Evolutionary conservation across 1,140 invertebrate genomes (phyloP).

Genomic region (Caenorhabditis brenneri): DNA sequence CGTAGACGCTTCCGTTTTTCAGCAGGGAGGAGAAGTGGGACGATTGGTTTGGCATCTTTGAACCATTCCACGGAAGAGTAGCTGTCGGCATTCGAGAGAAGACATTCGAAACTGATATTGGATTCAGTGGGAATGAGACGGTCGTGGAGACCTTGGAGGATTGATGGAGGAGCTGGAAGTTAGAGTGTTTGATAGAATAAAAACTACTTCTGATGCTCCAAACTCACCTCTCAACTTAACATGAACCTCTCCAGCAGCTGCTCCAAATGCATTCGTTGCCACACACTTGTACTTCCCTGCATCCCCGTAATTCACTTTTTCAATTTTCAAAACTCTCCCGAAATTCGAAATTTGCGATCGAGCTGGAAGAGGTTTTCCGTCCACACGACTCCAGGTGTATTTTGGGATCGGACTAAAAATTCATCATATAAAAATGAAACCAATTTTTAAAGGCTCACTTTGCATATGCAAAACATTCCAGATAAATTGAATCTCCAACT

Average conservation of each 20-base stretch:
- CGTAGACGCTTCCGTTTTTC: slow-evolving; percentile 44
- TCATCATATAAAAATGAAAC: background rate
- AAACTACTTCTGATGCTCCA: background rate
- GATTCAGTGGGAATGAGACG: slow-evolving; percentile 45
- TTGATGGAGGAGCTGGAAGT: slow-evolving; percentile 46
- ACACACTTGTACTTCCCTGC: slow-evolving; percentile 48
- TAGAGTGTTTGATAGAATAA: background rate
- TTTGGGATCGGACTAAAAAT: slow-evolving; percentile 45
- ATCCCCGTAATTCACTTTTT: slow-evolving; percentile 48
- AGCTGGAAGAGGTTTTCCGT: slow-evolving; percentile 44
- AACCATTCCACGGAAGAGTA: slow-evolving; percentile 52
- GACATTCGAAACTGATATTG: slow-evolving; percentile 43
- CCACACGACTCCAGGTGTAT: slow-evolving; percentile 50
- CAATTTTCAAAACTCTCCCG: slow-evolving; percentile 50
- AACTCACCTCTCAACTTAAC: slow-evolving; percentile 35
- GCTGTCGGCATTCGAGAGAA: slow-evolving; percentile 17
- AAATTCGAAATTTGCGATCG: slow-evolving; percentile 11
- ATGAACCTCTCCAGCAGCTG: slow-evolving; percentile 43
- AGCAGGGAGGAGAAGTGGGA: slow-evolving; percentile 50
- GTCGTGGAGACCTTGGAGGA: slow-evolving; percentile 36
- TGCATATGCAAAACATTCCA: slow-evolving; percentile 54
- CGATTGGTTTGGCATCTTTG: slow-evolving; percentile 48
- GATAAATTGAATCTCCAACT: slow-evolving; percentile 48
- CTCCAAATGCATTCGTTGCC: slow-evolving; percentile 44
- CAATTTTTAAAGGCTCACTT: slow-evolving; percentile 34